Evolutionary conservation across 1,140 invertebrate genomes (phyloP), one percentile per base, ranked within the genome.

Genomic region (Solenopsis invicta): DNA sequence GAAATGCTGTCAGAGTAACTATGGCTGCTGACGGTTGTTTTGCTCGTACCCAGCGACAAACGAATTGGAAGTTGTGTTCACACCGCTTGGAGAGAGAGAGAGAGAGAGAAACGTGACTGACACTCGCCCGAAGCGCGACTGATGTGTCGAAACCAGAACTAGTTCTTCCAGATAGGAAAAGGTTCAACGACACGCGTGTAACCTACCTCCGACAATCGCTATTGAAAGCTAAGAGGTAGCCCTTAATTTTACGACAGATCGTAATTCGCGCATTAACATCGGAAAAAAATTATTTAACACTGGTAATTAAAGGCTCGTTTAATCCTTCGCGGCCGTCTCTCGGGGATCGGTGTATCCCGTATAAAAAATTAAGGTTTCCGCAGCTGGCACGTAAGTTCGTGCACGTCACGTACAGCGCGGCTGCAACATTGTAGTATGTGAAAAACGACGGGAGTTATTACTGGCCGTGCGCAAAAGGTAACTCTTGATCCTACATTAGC

Each of bases 401-500:
- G 24, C 54, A 56, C 29, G 80, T 74, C 69, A 54, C 24, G 67
- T 74, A 41, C 34, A 2, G 41, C 56, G 77, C 54, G 29, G 29
- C 54, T 50, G 4, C 69, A 62, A 84, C 80, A 61, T 84, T 84
- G 69, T 54, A 45, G 67, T 45, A 34, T 18, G 41, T 41, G 69
- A 75, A 61, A 84, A 74, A 62, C 67, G 54, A 80, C n/a, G 48
- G 9, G 77, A 74, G 41, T 82, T 59, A 82, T 82, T 74, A 82
- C 62, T 24, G 4, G 34, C 66, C 37, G 52, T 34, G 66, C 66
- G 78, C 41, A 45, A 67, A 37, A 72, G 67, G 54, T 66, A 82
- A 82, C 66, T 72, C 52, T 72, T 52, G 69, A 82, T 82, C 67
- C 37, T 61, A 61, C 80, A 74, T 76, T 85, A 85, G 62, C 72